Base-by-base conservation (phyloP, 2,888 invertebrate species). In the Stegana nigrithorax region DNA sequence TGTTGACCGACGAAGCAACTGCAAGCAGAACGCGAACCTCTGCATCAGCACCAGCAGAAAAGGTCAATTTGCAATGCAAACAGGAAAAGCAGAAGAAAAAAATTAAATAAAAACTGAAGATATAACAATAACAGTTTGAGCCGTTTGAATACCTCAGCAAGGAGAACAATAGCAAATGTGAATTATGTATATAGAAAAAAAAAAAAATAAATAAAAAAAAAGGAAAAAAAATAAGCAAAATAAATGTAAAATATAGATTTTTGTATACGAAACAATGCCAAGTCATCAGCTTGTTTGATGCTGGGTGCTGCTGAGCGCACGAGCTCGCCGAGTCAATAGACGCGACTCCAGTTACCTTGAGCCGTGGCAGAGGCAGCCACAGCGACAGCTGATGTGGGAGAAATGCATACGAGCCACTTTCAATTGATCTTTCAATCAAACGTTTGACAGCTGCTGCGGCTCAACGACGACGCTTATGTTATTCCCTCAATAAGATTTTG, bases 381-480 rank as follows among this genome's bases (percentile, higher is more conserved):
- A 36, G 29, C 47, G 53, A 59, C 64, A 62, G 59, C 66, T 59
- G 61, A 4, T 50, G 5, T 32, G 32, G 2, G 2, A 5, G 21
- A 12, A 50, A 26, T 26, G 26, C 47, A 56, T 58, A 19, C 8
- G 45, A 45, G 58, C 27, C 47, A 63, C 55, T 62, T 55, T 68
- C 69, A 67, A 75, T 77, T 74, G 77, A 75, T 73, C 71, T 73
- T 75, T 75, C 75, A 76, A 73, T 73, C 77, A 72, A 57, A 59
- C 63, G 17, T 19, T 47, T 26, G 64, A 63, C 67, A 39, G 59
- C 67, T 61, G 71, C 70, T 64, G 69, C 53, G 62, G 21, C n/a
- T n/a, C n/a, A n/a, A n/a, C n/a, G n/a, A n/a, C n/a, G n/a, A n/a
- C n/a, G n/a, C n/a, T n/a, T n/a, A n/a, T n/a, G n/a, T n/a, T n/a